Base-by-base conservation (phyloP, 2,113 vertebrate genomes). In the Delphinapterus leucas region DNA sequence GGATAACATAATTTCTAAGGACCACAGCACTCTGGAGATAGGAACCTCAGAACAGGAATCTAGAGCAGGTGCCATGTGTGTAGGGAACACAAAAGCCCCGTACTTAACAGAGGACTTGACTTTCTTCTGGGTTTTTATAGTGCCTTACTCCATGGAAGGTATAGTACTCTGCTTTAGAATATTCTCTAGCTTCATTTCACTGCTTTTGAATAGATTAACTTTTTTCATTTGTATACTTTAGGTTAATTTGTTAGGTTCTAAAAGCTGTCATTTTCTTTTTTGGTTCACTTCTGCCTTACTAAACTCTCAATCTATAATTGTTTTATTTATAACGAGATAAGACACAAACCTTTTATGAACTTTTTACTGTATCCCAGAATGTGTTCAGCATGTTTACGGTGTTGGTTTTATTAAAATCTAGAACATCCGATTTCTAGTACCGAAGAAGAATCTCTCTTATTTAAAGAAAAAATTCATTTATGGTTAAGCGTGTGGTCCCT, bases 181-280 rank as follows among this genome's bases (percentile, higher is more conserved):
- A 12, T 38, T 81, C 86, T 74, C 18, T 53, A 33, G 53, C 61
- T 94, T 90, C 28, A 10, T 87, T 92, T 68, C 67, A 31, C 36
- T 90, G 60, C 36, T 90, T 92, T 63, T 95, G 65, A 77, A 38
- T 38, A 84, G 53, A 79, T 20, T 21, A 10, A 13, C 38, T 70
- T 60, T 82, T 90, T 93, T 67, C 38, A n/a, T 61, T 79, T 90
- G 87, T 85, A 36, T 76, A 93, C 47, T 86, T 65, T 38, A 77
- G 15, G 38, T 88, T 92, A 90, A 82, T 68, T 47, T 84, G 25
- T 87, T 93, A 80, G 41, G 12, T 83, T 89, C 80, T 81, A 28
- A 80, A 96, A 93, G 63, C 87, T 90, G 8, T 38, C 31, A 38
- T 88, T 97, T 88, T 47, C 44, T 73, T 23, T 94, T 61, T 76